Evolutionary conservation across 2,797 vertebrate genomes (phyloP), one percentile per base, ranked within the genome.

Genomic region (Trematomus bernacchii): DNA sequence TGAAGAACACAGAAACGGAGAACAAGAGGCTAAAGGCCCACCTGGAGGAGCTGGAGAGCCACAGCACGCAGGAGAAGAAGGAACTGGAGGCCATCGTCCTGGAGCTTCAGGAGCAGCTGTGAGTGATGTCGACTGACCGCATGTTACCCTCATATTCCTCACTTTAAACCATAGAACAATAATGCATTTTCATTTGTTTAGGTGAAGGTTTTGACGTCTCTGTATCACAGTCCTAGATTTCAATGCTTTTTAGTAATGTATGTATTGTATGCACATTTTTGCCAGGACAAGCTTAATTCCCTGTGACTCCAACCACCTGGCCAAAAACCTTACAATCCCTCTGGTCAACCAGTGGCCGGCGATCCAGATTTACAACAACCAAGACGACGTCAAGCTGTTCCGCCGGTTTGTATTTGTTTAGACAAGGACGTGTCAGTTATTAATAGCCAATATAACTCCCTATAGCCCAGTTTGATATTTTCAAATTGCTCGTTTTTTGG

Each of bases 21-120:
- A 99, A 98, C 95, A 97, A 97, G 93, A 93, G 94, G 71, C 93
- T 98, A 67, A 96, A 96, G 83, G 87, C 94, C 63, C 95, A 96
- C 27, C 93, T 99, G 91, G 97, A 97, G 65, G 98, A 99, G 81
- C 94, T 96, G 4, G 94, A 95, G 47, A 94, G 94, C 64, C 96
- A 97, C 93, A 96, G 97, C 89, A 95, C 96, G 72, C 96, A 96
- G 71, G 98, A 99, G 93, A 99, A 98, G 91, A 95, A 94, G 75
- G 98, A 99, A 72, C 94, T 99, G 80, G 98, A 99, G 85, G 95
- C 94, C 9, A 92, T 99, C 52, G 96, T 99, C 87, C 91, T 99
- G 90, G 98, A 99, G 93, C 96, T 99, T 64, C 98, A 99, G 91
- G 98, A 97, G 89, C 98, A 99, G 93, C 95, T 98, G 98, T 99